Evolutionary conservation across 2,113 vertebrate species (phyloP).

Genomic region (Marmota monax): DNA sequence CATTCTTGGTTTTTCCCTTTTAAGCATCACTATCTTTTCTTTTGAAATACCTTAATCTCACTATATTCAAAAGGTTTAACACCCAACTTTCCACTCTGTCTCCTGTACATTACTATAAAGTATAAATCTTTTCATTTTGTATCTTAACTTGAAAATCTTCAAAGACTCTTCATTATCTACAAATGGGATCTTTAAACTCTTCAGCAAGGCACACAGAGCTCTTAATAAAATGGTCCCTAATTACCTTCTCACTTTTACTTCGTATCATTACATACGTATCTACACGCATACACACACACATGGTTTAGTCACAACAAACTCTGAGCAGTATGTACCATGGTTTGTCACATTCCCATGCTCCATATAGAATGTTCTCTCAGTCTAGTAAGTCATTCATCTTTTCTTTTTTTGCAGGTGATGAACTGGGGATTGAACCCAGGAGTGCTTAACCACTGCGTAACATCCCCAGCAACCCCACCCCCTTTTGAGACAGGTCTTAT

Average conservation of each 20-base stretch:
- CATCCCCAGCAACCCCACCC: too few species aligned
- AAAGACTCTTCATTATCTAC: not conserved
- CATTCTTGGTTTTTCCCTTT: not conserved
- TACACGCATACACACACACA: too few species aligned
- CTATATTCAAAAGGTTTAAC: not conserved
- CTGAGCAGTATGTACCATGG: not conserved
- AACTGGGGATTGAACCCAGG: too few species aligned
- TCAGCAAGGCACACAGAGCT: not conserved
- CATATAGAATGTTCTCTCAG: not conserved
- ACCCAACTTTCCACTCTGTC: not conserved
- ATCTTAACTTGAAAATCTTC: conserved; percentile 1
- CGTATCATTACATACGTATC: not conserved
- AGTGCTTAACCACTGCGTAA: too few species aligned
- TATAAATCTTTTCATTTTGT: not conserved
- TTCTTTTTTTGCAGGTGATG: too few species aligned
- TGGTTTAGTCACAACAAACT: conserved; percentile 1
- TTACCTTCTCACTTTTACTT: not conserved
- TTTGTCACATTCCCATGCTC: not conserved
- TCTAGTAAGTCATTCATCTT: conserved; percentile 33
- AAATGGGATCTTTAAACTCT: not conserved
- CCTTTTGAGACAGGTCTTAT: too few species aligned
- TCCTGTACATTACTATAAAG: not conserved
- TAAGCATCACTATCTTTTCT: not conserved
- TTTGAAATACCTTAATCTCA: not conserved
- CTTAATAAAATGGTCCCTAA: not conserved